Evolutionary conservation across 1,140 invertebrate genomes (phyloP).

Genomic region (Ylistrum balloti): DNA sequence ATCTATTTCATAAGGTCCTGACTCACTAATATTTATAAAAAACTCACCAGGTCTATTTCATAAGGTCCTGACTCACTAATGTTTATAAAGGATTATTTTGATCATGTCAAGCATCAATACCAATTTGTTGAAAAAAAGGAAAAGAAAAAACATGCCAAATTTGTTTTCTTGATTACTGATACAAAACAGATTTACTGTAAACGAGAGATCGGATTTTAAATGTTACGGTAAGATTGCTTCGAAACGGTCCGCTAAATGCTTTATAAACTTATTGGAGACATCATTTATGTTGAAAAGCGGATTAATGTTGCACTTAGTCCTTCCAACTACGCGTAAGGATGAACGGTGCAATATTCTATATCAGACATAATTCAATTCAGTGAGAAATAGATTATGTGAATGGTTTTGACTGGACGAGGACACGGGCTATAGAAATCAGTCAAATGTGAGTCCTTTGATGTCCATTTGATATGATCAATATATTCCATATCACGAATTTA

Average conservation of each 20-base stretch:
- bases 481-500: background rate
- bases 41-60: no score
- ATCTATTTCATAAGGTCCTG: no score
- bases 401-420: background rate
- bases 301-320: constrained; percentile 34
- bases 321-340: background rate
- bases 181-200: background rate
- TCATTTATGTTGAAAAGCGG: background rate
- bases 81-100: background rate
- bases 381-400: background rate
- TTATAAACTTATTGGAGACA: background rate
- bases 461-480: background rate
- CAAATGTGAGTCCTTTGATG: background rate
- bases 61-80: background rate
- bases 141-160: background rate
- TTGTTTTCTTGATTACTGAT: background rate
- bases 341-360: background rate
- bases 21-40: no score
- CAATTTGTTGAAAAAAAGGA: background rate
- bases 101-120: background rate
- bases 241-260: background rate
- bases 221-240: background rate
- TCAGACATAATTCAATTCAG: background rate
- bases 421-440: background rate
- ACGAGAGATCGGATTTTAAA: background rate